Conservation (phyloP, 1,140 invertebrate genomes). For the Brachionus rubens region DNA sequence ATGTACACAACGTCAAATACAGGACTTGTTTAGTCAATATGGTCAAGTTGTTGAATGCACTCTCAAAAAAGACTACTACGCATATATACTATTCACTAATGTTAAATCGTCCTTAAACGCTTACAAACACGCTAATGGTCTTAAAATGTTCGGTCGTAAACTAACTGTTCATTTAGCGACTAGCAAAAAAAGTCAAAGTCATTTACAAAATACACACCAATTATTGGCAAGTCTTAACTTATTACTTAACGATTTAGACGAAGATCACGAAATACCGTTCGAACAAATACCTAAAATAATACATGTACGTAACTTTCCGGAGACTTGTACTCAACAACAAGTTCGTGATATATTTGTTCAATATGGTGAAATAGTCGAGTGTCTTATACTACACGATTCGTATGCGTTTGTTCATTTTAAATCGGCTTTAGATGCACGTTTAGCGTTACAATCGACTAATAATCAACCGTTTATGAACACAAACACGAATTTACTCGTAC, state of each 20-base stretch:
- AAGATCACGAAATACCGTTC: background rate
- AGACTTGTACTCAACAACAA: slow-evolving; percentile 35
- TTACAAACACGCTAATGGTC: slow-evolving; percentile 34
- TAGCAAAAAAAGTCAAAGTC: slow-evolving; percentile 45
- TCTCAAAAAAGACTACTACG: slow-evolving; percentile 46
- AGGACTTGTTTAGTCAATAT: slow-evolving; percentile 32
- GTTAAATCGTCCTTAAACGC: slow-evolving; percentile 5
- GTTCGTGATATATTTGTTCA: slow-evolving; percentile 22
- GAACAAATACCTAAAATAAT: slow-evolving; percentile 37
- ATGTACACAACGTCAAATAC: slow-evolving; percentile 35
- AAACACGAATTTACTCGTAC: slow-evolving; percentile 28
- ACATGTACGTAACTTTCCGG: slow-evolving; percentile 40
- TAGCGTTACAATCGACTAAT: slow-evolving; percentile 37
- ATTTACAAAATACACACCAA: slow-evolving; percentile 2
- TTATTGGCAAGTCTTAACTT: background rate
- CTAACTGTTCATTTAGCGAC: slow-evolving; percentile 37
- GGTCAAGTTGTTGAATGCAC: slow-evolving; percentile 45
- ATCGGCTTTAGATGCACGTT: slow-evolving; percentile 18
- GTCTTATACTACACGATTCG: slow-evolving; percentile 43
- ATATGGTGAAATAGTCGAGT: slow-evolving; percentile 41
- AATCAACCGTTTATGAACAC: slow-evolving; percentile 12
- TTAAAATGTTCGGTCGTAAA: slow-evolving; percentile 30
- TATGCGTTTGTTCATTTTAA: slow-evolving; percentile 45
- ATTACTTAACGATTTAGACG: background rate
- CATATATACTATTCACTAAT: slow-evolving; percentile 22